A percentile compares a stretch with the other conserved stretches of the same genome.
Conservation (phyloP, 2,797 vertebrate genomes). For the Molossus molossus region DNA sequence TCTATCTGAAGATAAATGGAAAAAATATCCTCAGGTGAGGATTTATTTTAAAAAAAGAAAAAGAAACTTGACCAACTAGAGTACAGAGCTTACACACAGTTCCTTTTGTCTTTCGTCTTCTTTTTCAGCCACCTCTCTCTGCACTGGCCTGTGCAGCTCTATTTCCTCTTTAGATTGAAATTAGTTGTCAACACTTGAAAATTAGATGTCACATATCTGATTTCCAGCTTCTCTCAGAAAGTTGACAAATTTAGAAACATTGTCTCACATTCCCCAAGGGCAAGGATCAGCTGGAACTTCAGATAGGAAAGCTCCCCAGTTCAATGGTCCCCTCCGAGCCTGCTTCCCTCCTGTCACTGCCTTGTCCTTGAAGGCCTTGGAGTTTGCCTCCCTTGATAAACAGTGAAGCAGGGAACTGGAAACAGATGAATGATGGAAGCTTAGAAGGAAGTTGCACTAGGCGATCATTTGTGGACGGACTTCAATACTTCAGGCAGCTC, state of each 20-base stretch:
- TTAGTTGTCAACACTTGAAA: background rate
- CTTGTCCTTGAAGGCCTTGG: too few relatives aligned
- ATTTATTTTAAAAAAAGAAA: too few relatives aligned
- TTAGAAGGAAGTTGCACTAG: background rate
- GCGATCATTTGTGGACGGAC: background rate
- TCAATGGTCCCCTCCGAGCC: background rate
- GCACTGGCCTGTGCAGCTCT: background rate
- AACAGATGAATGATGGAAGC: background rate
- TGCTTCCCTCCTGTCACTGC: background rate
- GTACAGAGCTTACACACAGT: background rate
- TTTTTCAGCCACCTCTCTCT: background rate
- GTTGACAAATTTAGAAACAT: background rate
- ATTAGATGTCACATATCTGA: conserved; percentile 15
- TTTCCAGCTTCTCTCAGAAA: conserved; percentile 23
- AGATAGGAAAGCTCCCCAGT: background rate
- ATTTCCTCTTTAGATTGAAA: conserved; percentile 7
- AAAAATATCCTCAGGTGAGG: too few relatives aligned
- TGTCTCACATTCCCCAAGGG: background rate
- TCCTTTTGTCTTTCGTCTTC: background rate
- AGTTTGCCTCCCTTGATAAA: background rate
- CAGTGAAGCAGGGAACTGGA: background rate
- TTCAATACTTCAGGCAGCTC: background rate
- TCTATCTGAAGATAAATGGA: too few relatives aligned
- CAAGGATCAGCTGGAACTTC: background rate
- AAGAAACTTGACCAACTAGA: background rate